Evolutionary conservation across 2,797 vertebrate species (phyloP).

Genomic region (Poecilia wingei): DNA sequence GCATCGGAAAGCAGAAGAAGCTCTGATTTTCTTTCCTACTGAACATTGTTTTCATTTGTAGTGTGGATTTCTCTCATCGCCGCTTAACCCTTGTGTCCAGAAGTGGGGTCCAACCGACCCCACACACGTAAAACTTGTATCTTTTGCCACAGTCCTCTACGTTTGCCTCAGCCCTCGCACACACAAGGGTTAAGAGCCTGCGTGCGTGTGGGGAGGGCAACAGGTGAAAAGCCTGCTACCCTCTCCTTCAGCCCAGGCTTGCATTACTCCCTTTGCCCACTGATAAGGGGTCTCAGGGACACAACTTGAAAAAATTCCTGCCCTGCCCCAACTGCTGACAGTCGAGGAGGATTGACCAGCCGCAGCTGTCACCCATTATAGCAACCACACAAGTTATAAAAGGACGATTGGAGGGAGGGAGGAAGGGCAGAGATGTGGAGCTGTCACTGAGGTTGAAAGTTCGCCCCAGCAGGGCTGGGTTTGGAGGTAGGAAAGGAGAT

Average conservation of each 20-base stretch:
- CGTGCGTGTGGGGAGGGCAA: slow-evolving; percentile 51
- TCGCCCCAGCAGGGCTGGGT: slow-evolving; percentile 40
- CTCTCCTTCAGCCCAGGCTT: slow-evolving; percentile 62
- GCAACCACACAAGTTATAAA: slow-evolving; percentile 70
- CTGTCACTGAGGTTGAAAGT: slow-evolving; percentile 65
- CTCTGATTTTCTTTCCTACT: slow-evolving; percentile 2
- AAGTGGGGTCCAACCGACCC: too few species aligned
- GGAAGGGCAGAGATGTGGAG: slow-evolving; percentile 42
- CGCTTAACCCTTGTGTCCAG: background rate
- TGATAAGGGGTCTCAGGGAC: slow-evolving; percentile 59
- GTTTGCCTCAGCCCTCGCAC: too few species aligned
- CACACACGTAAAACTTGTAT: too few species aligned
- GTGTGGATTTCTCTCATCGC: slow-evolving; percentile 4
- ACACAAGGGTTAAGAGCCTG: slow-evolving; percentile 10
- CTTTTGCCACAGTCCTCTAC: too few species aligned
- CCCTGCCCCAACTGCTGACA: slow-evolving; percentile 70
- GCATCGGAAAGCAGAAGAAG: slow-evolving; percentile 39
- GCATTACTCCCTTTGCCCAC: slow-evolving; percentile 51
- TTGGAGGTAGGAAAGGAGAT: slow-evolving; percentile 52
- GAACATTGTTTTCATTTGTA: background rate
- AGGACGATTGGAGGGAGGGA: slow-evolving; percentile 37
- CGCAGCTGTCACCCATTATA: slow-evolving; percentile 81
- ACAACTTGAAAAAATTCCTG: slow-evolving; percentile 69
- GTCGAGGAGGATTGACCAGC: slow-evolving; percentile 80
- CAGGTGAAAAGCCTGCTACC: slow-evolving; percentile 70